Conservation (phyloP, 2,888 invertebrate genomes). For the Byasa hedistus region DNA sequence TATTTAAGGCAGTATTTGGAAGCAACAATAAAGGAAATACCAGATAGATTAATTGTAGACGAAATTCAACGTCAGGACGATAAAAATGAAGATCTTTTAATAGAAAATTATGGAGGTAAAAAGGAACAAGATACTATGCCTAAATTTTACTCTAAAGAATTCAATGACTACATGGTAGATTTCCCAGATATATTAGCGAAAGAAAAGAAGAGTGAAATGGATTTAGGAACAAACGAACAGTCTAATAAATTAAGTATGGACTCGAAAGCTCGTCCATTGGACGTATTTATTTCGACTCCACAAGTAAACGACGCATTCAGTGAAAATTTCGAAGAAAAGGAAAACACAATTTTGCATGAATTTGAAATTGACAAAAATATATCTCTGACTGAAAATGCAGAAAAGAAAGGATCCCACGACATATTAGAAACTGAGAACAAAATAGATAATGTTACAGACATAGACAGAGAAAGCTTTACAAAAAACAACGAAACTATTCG, state of each 20-base stretch:
- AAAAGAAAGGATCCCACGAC: background rate
- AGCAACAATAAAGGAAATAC: slow-evolving; percentile 17
- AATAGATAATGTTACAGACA: slow-evolving; percentile 22
- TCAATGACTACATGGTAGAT: background rate
- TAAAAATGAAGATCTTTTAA: background rate
- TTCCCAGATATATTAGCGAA: background rate
- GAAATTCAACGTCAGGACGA: slow-evolving; percentile 9
- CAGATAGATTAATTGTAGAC: background rate
- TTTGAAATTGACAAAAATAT: slow-evolving; percentile 2
- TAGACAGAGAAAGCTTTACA: background rate
- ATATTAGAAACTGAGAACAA: slow-evolving; percentile 1
- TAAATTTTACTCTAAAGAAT: background rate
- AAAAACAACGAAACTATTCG: slow-evolving; percentile 27
- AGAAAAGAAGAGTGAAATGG: background rate
- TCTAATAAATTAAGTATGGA: no score
- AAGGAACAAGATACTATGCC: background rate
- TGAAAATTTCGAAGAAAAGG: background rate
- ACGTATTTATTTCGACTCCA: background rate
- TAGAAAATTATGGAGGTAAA: background rate
- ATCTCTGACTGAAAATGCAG: background rate
- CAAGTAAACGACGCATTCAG: background rate
- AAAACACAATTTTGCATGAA: background rate
- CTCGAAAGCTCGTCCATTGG: background rate
- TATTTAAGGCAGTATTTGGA: slow-evolving; percentile 8
- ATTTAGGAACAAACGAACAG: background rate